Evolutionary conservation across 2,797 vertebrate species (phyloP), one percentile per base, ranked within the genome.

Genomic region (Muscicapa striata): DNA sequence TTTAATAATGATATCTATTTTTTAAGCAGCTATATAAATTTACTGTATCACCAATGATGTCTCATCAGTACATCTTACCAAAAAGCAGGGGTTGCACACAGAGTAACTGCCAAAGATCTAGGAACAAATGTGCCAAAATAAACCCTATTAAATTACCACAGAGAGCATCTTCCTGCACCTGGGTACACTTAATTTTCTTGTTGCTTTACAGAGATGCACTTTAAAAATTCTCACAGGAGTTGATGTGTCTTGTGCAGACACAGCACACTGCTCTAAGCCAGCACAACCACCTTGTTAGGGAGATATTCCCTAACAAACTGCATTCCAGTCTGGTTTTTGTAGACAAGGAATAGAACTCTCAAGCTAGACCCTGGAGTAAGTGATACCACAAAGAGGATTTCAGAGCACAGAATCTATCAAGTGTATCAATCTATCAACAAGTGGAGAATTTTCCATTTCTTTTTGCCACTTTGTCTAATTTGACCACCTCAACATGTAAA

Each of bases 21-120:
- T 70, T 75, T 59, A 79, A 70, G 10, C 20, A 84, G 20, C 41
- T 73, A 15, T 29, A 82, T 78, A 18, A 40, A 69, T 24, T 36
- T 70, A 24, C 24, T 70, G 0, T 9, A 49, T 27, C 34, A 52
- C 11, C 21, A 32, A 0, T 6, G 6, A 6, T 86, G 36, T 20
- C 32, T 30, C 34, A 92, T 26, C 34, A 72, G 24, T 7, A 41
- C 13, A 30, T 46, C 49, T 68, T 46, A 62, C 13, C 54, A 10
- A 46, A 59, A 41, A 51, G 6, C 19, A 78, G 5, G 1, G 7
- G 6, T 13, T 75, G 46, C 34, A 85, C 20, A 24, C 12, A 67
- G 19, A 10, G 3, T 32, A 80, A 93, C 14, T 3, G 1, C 20
- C 24, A 69, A 41, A 68, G 45, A 70, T 13, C 12, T 27, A 43